A percentile compares a stretch with the other conserved stretches of the same genome.
Evolutionary conservation across 23 tunicate genomes (phyloP).

Genomic region (Styela clava): DNA sequence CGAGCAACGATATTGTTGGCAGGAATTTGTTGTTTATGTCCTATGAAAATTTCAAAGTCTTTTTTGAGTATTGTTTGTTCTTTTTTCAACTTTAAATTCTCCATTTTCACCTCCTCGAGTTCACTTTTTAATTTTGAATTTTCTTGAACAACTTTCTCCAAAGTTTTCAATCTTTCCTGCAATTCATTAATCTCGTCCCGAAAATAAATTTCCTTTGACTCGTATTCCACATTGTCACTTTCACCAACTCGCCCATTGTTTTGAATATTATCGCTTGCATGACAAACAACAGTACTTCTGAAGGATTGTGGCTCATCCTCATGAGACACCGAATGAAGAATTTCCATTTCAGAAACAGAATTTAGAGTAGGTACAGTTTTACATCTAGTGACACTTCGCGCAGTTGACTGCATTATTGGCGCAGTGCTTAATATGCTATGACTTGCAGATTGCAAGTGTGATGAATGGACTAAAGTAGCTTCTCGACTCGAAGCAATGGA

Average conservation of each 20-base stretch:
- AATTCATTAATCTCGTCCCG: not conserved
- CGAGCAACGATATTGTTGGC: not conserved
- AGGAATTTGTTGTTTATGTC: not conserved
- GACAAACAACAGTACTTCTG: not conserved
- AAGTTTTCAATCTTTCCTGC: not conserved
- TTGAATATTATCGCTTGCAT: not conserved
- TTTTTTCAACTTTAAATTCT: not conserved
- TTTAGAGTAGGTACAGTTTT: not conserved
- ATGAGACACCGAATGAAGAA: not conserved
- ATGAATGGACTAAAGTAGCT: not conserved
- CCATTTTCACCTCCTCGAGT: not conserved
- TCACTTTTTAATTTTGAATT: not conserved
- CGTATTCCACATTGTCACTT: not conserved
- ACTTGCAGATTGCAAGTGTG: not conserved
- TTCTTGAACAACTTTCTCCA: not conserved
- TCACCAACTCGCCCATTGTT: not conserved
- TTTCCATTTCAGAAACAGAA: not conserved
- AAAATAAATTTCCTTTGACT: not conserved
- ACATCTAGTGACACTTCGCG: not conserved
- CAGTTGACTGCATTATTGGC: not conserved
- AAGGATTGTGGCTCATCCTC: constrained; percentile 1
- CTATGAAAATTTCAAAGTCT: not conserved
- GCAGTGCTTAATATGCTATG: not conserved
- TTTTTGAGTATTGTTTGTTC: not conserved
- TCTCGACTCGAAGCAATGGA: not conserved